Evolutionary conservation across 2,113 vertebrate genomes (phyloP).

Genomic region (Brachyistius frenatus): DNA sequence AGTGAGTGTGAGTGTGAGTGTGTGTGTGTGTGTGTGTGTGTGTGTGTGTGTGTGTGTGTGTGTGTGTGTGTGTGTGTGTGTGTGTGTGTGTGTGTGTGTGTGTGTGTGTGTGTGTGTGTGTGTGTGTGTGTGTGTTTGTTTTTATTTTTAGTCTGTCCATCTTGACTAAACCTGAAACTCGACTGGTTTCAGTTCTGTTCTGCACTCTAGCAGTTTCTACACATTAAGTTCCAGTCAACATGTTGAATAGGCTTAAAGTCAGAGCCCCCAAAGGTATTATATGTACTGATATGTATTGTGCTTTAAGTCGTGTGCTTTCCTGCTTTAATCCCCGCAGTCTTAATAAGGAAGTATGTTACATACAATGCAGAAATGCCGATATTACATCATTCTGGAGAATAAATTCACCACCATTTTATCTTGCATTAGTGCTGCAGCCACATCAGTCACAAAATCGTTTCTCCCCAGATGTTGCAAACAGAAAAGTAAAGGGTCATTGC

Average conservation of each 20-base stretch:
- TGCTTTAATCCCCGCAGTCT: neutral
- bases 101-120: neutral
- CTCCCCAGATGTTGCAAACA: neutral
- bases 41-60: neutral
- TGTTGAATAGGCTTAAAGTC: neutral
- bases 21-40: neutral
- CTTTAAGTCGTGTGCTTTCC: neutral
- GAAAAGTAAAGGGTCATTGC: neutral
- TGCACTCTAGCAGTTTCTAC: neutral
- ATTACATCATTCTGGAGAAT: constrained; percentile 28
- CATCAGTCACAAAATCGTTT: neutral
- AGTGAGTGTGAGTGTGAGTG: no score
- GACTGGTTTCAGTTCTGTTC: constrained; percentile 54
- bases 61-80: neutral
- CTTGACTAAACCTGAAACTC: constrained; percentile 31
- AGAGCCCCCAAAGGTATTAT: neutral
- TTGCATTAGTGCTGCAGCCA: neutral
- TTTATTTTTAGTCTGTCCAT: constrained; percentile 56
- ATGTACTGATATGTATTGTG: neutral
- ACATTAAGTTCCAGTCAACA: neutral
- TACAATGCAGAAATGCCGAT: neutral
- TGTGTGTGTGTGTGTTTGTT: neutral
- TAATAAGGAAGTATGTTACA: neutral
- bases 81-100: neutral
- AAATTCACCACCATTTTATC: neutral